Evolutionary conservation across 2,888 invertebrate genomes (phyloP).

Genomic region (Sussaba pulchella): DNA sequence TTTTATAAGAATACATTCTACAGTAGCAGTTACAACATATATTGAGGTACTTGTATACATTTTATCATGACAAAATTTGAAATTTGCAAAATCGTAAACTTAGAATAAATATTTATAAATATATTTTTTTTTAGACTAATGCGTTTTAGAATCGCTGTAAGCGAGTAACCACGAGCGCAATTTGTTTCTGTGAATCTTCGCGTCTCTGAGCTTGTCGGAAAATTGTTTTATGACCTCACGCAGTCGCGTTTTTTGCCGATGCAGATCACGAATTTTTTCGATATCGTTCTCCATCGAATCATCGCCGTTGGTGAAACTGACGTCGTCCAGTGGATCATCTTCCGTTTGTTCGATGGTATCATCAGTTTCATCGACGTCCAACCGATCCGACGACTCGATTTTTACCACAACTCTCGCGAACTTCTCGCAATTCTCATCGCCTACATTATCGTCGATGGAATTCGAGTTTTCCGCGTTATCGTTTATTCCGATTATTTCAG

Average conservation of each 20-base stretch:
- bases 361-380: background rate
- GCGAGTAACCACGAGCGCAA: slow-evolving; percentile 3
- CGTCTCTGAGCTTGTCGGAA: slow-evolving; percentile 5
- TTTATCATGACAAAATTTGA: too few relatives aligned
- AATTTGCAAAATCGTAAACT: background rate
- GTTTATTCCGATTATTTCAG: background rate
- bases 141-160: background rate
- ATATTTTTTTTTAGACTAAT: background rate
- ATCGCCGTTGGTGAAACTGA: background rate
- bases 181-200: slow-evolving; percentile 13
- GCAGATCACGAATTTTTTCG: background rate
- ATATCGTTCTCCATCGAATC: background rate
- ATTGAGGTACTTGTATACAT: too few relatives aligned
- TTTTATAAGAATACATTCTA: too few relatives aligned
- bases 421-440: background rate
- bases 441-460: background rate
- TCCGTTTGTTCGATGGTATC: background rate
- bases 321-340: slow-evolving; percentile 4
- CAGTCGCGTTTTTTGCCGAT: slow-evolving; percentile 21
- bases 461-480: background rate
- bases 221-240: slow-evolving; percentile 28
- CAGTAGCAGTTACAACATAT: too few relatives aligned
- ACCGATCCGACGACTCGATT: background rate
- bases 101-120: background rate
- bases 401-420: background rate